Conservation (phyloP, 1,140 invertebrate genomes). For the Heliconius eleuchia region DNA sequence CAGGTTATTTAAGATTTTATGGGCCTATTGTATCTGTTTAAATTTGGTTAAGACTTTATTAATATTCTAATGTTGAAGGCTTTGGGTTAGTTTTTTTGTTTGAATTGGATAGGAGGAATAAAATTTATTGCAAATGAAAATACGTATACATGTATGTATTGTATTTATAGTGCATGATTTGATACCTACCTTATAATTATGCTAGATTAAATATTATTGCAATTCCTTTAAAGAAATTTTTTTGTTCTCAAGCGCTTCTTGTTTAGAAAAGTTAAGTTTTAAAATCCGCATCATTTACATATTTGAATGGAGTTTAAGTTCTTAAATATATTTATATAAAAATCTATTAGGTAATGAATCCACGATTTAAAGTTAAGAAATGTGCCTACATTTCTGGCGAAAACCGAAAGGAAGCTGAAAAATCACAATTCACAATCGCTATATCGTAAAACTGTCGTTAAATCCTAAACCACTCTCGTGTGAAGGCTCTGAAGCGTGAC, state of each 20-base stretch:
- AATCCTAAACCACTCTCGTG: neutral
- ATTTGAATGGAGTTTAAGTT: too few species aligned
- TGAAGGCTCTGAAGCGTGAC: neutral
- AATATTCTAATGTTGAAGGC: neutral
- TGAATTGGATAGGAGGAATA: neutral
- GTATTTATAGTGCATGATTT: neutral
- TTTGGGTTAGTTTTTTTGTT: neutral
- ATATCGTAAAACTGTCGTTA: neutral
- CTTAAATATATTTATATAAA: too few species aligned
- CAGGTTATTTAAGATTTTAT: slow-evolving; percentile 57
- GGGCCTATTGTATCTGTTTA: neutral
- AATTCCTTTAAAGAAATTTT: neutral
- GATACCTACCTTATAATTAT: too few species aligned
- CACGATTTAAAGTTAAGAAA: too few species aligned
- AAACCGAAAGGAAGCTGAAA: neutral
- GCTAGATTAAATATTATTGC: neutral
- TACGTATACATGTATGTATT: neutral
- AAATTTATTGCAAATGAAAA: neutral
- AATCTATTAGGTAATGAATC: too few species aligned
- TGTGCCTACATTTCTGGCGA: neutral
- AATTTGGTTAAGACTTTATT: neutral
- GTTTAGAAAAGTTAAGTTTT: too few species aligned
- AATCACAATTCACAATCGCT: neutral
- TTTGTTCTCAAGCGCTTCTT: too few species aligned
- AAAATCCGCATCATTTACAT: too few species aligned